phyloP scores from a whole-genome alignment of 2,113 vertebrate genomes.

The Caretta caretta region DNA sequence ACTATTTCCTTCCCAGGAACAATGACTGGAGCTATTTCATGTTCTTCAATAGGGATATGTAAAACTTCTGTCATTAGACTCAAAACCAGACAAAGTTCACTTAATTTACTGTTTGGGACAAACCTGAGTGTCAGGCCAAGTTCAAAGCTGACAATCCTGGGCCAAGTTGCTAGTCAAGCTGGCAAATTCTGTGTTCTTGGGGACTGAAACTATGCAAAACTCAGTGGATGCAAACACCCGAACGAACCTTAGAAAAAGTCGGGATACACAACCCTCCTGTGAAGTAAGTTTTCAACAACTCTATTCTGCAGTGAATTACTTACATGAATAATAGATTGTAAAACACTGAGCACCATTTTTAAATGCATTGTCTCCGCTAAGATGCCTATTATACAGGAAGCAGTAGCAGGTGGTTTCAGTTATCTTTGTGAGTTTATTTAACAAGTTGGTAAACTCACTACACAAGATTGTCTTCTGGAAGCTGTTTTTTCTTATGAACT shows the following conservation, averaged over 20 bases:
- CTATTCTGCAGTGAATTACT: background rate
- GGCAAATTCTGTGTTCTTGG: background rate
- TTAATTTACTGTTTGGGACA: background rate
- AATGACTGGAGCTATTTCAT: background rate
- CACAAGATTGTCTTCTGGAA: background rate
- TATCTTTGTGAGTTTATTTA: background rate
- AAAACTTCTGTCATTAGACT: background rate
- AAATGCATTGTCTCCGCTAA: fast-evolving
- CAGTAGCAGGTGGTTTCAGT: conserved; percentile 22
- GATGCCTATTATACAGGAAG: background rate
- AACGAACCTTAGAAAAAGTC: background rate
- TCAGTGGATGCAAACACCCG: background rate
- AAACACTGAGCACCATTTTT: background rate
- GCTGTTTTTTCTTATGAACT: background rate
- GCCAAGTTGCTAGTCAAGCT: background rate
- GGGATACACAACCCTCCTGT: background rate
- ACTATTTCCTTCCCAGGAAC: background rate
- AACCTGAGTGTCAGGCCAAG: background rate
- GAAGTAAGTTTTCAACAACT: background rate
- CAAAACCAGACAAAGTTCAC: background rate
- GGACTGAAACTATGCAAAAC: background rate
- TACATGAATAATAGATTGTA: background rate
- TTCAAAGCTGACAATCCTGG: background rate
- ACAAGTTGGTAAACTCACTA: background rate
- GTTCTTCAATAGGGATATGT: background rate